Conservation (phyloP, 2,113 vertebrate species). For the Globicephala melas region DNA sequence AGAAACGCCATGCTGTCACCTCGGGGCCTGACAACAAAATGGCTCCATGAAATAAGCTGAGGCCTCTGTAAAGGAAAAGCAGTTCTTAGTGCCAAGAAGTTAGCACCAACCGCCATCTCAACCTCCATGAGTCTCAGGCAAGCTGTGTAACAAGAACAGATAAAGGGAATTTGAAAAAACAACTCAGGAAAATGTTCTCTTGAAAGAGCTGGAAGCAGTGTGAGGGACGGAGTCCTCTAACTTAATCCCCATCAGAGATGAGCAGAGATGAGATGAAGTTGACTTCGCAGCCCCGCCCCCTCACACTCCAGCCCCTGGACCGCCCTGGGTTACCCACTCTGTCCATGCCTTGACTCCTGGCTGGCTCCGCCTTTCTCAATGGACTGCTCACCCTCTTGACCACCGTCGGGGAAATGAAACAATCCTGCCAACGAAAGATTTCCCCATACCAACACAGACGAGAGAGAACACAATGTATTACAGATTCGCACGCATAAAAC, state of each 20-base stretch:
- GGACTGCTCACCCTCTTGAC: neutral
- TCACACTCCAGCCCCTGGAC: accelerated
- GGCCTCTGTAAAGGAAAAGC: neutral
- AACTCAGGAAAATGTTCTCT: neutral
- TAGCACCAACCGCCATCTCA: neutral
- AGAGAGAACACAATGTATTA: neutral
- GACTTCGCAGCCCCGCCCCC: accelerated
- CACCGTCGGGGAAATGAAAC: neutral
- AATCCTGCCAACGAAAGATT: neutral
- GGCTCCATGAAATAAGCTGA: neutral
- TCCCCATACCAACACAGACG: neutral
- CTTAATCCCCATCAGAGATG: neutral
- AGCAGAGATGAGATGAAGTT: neutral
- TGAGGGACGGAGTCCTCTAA: neutral
- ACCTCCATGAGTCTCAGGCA: neutral
- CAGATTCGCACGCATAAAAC: neutral
- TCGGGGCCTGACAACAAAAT: conserved; percentile 39
- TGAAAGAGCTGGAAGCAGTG: neutral
- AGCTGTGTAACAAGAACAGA: neutral
- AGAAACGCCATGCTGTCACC: conserved; percentile 34
- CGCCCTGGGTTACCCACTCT: neutral
- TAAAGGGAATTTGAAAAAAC: neutral
- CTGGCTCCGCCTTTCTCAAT: neutral
- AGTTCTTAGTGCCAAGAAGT: neutral
- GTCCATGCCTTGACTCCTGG: neutral